A percentile compares a stretch with the other conserved stretches of the same genome.
phyloP scores from a whole-genome alignment of 1,140 invertebrate genomes.

The Centruroides vittatus region DNA sequence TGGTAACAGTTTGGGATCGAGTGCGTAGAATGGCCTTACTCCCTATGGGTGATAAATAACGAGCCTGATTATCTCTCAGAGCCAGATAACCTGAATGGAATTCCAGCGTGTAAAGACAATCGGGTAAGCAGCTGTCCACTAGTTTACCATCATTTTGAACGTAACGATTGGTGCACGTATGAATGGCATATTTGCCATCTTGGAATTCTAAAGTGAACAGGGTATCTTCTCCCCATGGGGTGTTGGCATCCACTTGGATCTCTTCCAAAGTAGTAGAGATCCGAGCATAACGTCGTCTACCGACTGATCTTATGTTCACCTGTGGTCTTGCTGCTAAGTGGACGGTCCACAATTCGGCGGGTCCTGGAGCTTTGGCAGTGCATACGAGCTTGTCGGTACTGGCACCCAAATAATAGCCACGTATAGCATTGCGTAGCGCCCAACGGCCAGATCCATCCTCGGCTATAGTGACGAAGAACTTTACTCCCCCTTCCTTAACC shows the following conservation, averaged over 20 bases:
- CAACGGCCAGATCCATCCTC: constrained; percentile 36
- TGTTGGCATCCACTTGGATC: constrained; percentile 89
- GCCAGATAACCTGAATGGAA: constrained; percentile 79
- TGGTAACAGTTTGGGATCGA: constrained; percentile 79
- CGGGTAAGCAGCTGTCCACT: constrained; percentile 26
- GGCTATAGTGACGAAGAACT: constrained; percentile 40
- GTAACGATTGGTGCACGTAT: constrained; percentile 94
- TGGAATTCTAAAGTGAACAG: constrained; percentile 91
- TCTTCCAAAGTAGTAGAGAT: constrained; percentile 60
- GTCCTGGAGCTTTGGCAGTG: constrained; percentile 56
- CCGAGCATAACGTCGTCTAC: constrained; percentile 86
- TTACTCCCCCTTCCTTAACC: constrained; percentile 58
- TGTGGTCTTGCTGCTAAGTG: constrained; percentile 63
- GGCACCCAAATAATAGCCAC: constrained; percentile 84
- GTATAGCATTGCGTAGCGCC: constrained; percentile 74
- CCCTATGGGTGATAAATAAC: constrained; percentile 87
- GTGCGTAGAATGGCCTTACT: constrained; percentile 88
- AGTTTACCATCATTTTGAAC: constrained; percentile 45
- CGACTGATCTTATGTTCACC: constrained; percentile 83
- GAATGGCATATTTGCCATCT: constrained; percentile 83
- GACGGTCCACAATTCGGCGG: constrained; percentile 75
- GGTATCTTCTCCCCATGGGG: constrained; percentile 94
- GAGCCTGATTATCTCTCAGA: constrained; percentile 54
- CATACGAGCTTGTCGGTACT: constrained; percentile 82
- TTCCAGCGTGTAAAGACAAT: constrained; percentile 85